Base-by-base conservation (phyloP, 2,113 vertebrate genomes). In the Xiphias gladius region DNA sequence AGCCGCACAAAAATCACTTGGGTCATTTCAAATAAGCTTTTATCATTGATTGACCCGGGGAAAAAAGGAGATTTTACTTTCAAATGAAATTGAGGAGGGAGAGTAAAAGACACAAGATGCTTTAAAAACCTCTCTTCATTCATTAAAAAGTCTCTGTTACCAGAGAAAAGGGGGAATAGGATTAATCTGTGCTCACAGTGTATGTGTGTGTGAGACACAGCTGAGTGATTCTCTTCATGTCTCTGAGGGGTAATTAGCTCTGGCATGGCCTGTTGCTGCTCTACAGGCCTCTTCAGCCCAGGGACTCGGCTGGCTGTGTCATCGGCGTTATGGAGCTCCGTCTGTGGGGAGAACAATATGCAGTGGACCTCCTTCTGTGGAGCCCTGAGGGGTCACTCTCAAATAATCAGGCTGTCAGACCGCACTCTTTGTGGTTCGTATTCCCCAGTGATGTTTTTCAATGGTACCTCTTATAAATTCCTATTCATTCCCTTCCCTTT, bases 231-330 rank as follows among this genome's bases (percentile, higher is more conserved):
- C 79, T 69, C 82, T 64, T 84, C 82, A 75, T 80, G 87, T 92
- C 91, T 92, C 93, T 43, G 77, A 91, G 88, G 89, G 84, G 82
- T 94, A 90, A 92, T 93, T 93, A 94, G 82, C 88, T 69, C 41
- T 84, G 81, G 63, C 64, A 12, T 81, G 86, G 71, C 91, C 90
- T 85, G 89, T 73, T 83, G 52, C 39, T 84, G 87, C 86, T 84
- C 75, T 39, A 24, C 85, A 76, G 86, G 85, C 87, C 82, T 81
- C 64, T 70, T 37, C 80, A 61, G 86, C 74, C 86, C 82, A 2
- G 55, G 87, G 87, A 87, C 87, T 82, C 24, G 32, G 32, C 84
- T 72, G 84, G 30, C 75, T 80, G 73, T 80, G 77, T 88, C 86
- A 65, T 82, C 85, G 67, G 72, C 79, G 77, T 63, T n/a, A 2